Evolutionary conservation across 2,888 invertebrate species (phyloP), one percentile per base, ranked within the genome.

Genomic region (Tachina lurida): DNA sequence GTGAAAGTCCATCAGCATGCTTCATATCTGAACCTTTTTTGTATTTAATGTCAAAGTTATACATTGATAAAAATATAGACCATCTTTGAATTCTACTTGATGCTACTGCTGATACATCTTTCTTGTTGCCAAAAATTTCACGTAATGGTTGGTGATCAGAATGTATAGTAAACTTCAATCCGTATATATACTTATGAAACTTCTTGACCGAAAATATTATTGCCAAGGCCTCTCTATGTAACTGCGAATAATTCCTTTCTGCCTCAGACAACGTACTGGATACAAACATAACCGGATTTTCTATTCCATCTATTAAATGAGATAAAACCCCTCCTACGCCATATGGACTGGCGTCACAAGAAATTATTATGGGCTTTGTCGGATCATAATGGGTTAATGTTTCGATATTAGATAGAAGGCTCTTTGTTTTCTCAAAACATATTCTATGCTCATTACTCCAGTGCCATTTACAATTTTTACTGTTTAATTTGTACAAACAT

Each of bases 181-280:
- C 79, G 45, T 73, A 77, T 19, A 84, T 63, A 70, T 84, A 84
- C 49, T 84, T 84, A 47, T 84, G 79, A 49, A 84, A 79, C n/a
- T 70, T 68, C 17, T 68, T 49, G 3, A 84, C 78, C 22, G 74
- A 22, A 52, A 73, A 83, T 9, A 83, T 47, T 13, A 83, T 77
- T 15, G 73, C 84, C 10, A 79, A 63, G 4, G 84, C 74, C 68
- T 84, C 74, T 10, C 78, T 58, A 74, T 84, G 78, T 19, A 78
- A 43, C 19, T 74, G 78, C 9, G 78, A 83, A 43, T 83, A 84
- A 31, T 84, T 84, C 19, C 52, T 41, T 19, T 74, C 79, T 31
- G 58, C 58, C 22, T 58, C 58, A 0, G 58, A 58, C 31, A 58
- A 58, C n/a, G 68, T 41, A 52, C 71, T 76, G 3, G 83, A 83